A percentile compares a stretch with the other conserved stretches of the same genome.
phyloP scores from a whole-genome alignment of 2,888 invertebrate genomes.

The Archaeoteleia sp. region DNA sequence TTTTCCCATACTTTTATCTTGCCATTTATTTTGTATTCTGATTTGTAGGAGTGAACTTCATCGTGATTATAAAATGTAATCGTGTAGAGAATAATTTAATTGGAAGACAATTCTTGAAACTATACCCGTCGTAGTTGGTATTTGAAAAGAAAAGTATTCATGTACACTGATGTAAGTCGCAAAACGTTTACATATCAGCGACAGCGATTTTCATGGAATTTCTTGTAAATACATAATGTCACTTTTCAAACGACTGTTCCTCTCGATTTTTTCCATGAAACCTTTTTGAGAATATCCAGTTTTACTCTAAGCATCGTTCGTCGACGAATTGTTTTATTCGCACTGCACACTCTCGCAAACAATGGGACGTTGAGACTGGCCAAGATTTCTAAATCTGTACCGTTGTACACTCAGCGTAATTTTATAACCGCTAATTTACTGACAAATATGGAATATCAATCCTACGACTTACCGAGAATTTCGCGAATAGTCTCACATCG shows the following conservation, averaged over 20 bases:
- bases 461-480: constrained; percentile 38
- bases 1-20: constrained; percentile 34
- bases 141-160: constrained; percentile 42
- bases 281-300: constrained; percentile 20
- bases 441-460: constrained; percentile 23
- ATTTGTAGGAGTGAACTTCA: constrained; percentile 18
- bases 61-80: constrained; percentile 35
- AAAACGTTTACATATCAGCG: constrained; percentile 58
- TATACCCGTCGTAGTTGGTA: constrained; percentile 46
- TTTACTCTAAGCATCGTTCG: constrained; percentile 15
- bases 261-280: constrained; percentile 23
- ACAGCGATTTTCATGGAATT: constrained; percentile 47
- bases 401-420: constrained; percentile 37
- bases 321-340: constrained; percentile 31
- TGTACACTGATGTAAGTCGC: constrained; percentile 51
- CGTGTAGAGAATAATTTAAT: constrained; percentile 40
- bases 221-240: constrained; percentile 43
- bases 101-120: constrained; percentile 29
- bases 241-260: constrained; percentile 36
- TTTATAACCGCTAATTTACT: constrained; percentile 35
- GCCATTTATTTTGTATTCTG: constrained; percentile 35
- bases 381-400: constrained; percentile 42
- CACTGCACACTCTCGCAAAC: constrained; percentile 23
- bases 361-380: constrained; percentile 43
- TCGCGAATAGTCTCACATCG: constrained; percentile 31